A percentile compares a stretch with the other conserved stretches of the same genome.
These are phyloP conservation scores for Mormyrops boulengeri DNA, from an alignment of 2,797 vertebrate species.

Conservation along the genomic window DNA sequence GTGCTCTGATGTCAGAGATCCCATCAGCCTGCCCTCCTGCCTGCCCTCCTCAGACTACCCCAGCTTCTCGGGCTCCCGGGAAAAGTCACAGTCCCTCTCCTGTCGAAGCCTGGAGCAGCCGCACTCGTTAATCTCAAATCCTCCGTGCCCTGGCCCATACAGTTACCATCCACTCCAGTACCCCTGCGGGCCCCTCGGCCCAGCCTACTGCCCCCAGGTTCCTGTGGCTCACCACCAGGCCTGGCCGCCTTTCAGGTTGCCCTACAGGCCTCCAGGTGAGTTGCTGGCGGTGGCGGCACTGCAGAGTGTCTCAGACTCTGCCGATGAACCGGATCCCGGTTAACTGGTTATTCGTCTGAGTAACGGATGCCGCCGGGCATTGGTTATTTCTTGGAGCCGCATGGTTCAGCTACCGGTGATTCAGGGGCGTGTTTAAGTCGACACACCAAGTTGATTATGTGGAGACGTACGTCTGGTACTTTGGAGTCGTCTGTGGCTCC, in stretches of 20 bases:
- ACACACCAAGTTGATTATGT: not conserved
- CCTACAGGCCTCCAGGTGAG: conserved; percentile 51
- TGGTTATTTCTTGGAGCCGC: not conserved
- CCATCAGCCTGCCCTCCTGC: conserved; percentile 47
- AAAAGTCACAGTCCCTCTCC: conserved; percentile 42
- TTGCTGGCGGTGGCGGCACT: conserved; percentile 13
- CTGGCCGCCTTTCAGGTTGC: conserved; percentile 39
- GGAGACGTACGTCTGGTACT: not conserved
- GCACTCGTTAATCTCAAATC: conserved; percentile 59
- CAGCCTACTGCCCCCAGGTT: conserved; percentile 48
- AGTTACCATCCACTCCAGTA: conserved; percentile 49
- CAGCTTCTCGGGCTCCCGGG: conserved; percentile 36
- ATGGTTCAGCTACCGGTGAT: not conserved
- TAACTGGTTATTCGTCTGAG: not conserved
- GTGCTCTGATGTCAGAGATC: conserved; percentile 42
- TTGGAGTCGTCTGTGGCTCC: not conserved
- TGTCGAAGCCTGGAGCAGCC: conserved; percentile 59
- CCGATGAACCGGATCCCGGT: not conserved
- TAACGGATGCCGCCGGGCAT: not conserved
- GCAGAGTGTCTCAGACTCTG: not conserved
- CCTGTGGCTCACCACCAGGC: conserved; percentile 36
- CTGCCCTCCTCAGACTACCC: conserved; percentile 41
- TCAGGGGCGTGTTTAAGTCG: not conserved
- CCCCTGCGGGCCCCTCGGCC: conserved; percentile 44
- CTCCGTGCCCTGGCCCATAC: conserved; percentile 36